phyloP scores from a whole-genome alignment of 2,888 invertebrate genomes.

The Cataglyphis cursor region DNA sequence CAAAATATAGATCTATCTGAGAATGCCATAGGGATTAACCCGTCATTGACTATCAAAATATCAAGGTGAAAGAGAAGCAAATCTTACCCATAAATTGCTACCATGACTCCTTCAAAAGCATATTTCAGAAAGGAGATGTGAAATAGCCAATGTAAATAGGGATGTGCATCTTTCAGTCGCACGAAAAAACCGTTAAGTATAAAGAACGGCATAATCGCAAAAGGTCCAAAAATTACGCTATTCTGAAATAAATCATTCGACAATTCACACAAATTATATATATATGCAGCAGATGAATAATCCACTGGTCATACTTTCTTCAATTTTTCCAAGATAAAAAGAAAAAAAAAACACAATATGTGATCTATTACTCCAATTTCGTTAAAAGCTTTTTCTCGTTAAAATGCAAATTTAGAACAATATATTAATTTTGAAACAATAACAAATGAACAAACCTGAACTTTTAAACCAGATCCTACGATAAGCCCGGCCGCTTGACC shows the following conservation, averaged over 20 bases:
- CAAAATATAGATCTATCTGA: neutral
- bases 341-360: neutral
- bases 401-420: neutral
- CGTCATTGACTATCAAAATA: neutral
- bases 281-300: neutral
- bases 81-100: conserved; percentile 91
- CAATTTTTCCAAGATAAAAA: neutral
- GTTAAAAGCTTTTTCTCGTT: neutral
- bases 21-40: neutral
- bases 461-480: conserved; percentile 93
- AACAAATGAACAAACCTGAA: conserved; percentile 89
- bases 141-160: conserved; percentile 94
- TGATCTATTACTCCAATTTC: neutral
- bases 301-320: neutral
- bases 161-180: conserved; percentile 93
- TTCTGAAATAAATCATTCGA: conserved; percentile 89
- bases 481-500: conserved; percentile 95
- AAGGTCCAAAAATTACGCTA: conserved; percentile 96
- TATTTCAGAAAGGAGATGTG: conserved; percentile 96
- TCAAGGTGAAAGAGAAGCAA: neutral
- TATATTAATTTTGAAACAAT: neutral
- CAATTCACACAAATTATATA: conserved; percentile 1
- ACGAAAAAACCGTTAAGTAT: conserved; percentile 98
- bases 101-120: conserved; percentile 93
- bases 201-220: conserved; percentile 94